Evolutionary conservation across 2,888 invertebrate species (phyloP).

Genomic region (Lepidocyrtoides sp.): DNA sequence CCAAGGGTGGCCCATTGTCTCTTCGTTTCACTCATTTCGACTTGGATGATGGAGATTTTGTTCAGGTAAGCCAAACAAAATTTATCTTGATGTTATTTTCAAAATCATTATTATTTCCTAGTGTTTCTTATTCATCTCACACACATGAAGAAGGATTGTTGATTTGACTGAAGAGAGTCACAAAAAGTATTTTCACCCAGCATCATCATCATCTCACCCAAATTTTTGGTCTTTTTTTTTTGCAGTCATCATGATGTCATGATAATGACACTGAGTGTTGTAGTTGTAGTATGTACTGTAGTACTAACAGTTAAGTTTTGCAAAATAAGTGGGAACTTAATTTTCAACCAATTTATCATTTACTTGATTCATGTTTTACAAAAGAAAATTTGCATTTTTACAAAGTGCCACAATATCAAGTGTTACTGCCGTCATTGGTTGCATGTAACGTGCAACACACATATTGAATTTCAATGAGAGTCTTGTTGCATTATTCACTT

Average conservation of each 20-base stretch:
- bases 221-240: constrained; percentile 25
- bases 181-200: constrained; percentile 26
- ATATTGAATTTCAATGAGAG: constrained; percentile 66
- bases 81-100: neutral
- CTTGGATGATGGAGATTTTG: constrained; percentile 95
- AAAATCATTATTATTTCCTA: constrained; percentile 11
- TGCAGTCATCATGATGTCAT: constrained; percentile 28
- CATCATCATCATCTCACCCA: neutral
- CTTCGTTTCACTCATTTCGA: constrained; percentile 95
- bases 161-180: neutral
- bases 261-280: neutral
- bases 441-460: constrained; percentile 47
- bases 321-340: constrained; percentile 20
- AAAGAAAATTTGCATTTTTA: constrained; percentile 62
- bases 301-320: no score
- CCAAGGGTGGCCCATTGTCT: constrained; percentile 94
- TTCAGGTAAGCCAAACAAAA: constrained; percentile 89
- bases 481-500: constrained; percentile 15
- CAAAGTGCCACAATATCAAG: neutral
- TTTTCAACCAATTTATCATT: constrained; percentile 64
- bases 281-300: no score
- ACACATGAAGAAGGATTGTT: neutral
- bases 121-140: constrained; percentile 21
- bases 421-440: constrained; percentile 22
- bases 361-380: constrained; percentile 45